Conservation (phyloP, 2,797 vertebrate species). For the Melanotaenia maccullochi region DNA sequence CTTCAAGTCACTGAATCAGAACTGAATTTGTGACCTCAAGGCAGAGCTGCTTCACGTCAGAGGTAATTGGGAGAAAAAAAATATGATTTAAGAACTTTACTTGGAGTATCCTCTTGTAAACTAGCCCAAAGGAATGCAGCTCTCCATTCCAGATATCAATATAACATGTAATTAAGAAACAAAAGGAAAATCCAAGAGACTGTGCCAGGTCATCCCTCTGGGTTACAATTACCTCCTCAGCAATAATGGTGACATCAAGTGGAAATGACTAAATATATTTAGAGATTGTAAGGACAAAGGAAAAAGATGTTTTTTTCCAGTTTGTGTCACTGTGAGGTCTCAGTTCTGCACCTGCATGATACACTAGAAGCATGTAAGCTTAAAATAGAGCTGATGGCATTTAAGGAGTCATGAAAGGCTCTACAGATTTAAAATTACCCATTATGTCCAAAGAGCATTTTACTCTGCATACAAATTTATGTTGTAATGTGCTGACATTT, state of each 20-base stretch:
- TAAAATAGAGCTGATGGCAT: conserved; percentile 4
- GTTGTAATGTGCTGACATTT: conserved; percentile 1
- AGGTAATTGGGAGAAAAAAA: conserved; percentile 22
- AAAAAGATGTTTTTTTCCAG: neutral
- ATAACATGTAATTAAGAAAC: neutral
- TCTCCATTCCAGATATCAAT: neutral
- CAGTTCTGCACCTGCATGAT: neutral
- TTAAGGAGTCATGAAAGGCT: neutral
- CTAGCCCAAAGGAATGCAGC: neutral
- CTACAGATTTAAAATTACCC: neutral
- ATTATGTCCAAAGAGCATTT: neutral
- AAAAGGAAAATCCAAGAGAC: neutral
- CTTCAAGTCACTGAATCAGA: conserved; percentile 22
- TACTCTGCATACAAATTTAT: neutral
- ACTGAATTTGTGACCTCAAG: conserved; percentile 35
- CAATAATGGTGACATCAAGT: conserved; percentile 16
- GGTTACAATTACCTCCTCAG: conserved; percentile 27
- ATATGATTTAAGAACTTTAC: conserved; percentile 4
- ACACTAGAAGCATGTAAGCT: neutral
- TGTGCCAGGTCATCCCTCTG: neutral
- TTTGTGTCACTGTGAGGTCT: neutral
- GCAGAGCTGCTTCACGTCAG: conserved; percentile 27
- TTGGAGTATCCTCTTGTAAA: neutral
- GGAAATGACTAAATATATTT: neutral
- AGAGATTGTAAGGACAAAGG: neutral